Conservation (phyloP, 2,888 invertebrate genomes). For the Parascotia fuliginaria region DNA sequence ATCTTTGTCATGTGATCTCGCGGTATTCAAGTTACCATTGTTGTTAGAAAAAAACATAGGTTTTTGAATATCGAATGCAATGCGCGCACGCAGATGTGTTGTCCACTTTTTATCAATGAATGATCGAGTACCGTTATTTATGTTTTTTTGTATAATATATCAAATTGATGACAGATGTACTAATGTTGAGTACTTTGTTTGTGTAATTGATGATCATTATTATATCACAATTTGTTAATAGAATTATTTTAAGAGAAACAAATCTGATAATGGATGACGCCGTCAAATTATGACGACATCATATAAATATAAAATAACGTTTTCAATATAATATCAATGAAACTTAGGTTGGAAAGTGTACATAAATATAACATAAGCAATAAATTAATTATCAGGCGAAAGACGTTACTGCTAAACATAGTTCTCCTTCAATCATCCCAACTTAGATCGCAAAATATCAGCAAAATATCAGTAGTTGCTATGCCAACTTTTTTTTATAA, state of each 20-base stretch:
- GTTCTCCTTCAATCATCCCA: no score
- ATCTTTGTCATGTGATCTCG: conserved; percentile 60
- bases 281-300: background rate
- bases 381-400: no score
- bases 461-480: no score
- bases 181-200: conserved; percentile 28
- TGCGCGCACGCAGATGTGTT: conserved; percentile 75
- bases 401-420: no score
- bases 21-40: conserved; percentile 70
- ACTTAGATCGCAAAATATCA: no score
- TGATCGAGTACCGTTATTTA: conserved; percentile 68
- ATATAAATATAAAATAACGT: no score
- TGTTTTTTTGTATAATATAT: conserved; percentile 58
- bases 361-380: no score
- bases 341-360: no score
- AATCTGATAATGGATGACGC: background rate
- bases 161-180: conserved; percentile 64
- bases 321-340: no score
- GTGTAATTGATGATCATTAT: conserved; percentile 35
- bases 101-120: conserved; percentile 77
- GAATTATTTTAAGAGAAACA: background rate
- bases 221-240: conserved; percentile 17
- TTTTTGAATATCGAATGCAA: conserved; percentile 72
- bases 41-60: conserved; percentile 58
- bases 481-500: no score